phyloP scores from a whole-genome alignment of 92 coral and sea anemone species.

The Bergia sp. region DNA sequence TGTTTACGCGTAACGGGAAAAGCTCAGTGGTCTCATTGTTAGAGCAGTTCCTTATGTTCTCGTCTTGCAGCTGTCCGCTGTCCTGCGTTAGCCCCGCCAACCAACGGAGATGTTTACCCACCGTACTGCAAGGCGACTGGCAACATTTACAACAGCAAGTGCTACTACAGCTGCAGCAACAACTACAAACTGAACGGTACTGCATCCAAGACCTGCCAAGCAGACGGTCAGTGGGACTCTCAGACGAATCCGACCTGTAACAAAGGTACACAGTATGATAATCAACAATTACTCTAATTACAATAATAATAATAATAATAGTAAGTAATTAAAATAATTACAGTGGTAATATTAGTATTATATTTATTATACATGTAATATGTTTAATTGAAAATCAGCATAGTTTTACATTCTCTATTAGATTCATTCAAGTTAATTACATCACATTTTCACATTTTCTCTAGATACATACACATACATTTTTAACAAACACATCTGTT shows the following conservation, averaged over 20 bases:
- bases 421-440: too few species aligned
- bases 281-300: too few species aligned
- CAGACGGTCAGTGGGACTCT: constrained; percentile 69
- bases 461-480: too few species aligned
- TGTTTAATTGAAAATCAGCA: too few species aligned
- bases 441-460: too few species aligned
- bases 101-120: constrained; percentile 75
- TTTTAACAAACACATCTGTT: too few species aligned
- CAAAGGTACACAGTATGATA: constrained; percentile 27
- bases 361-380: too few species aligned
- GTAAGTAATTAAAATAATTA: too few species aligned
- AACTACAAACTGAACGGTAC: constrained; percentile 67
- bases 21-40: not conserved
- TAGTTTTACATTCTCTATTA: too few species aligned
- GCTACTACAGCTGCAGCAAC: constrained; percentile 68
- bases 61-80: constrained; percentile 67
- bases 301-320: too few species aligned
- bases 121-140: constrained; percentile 65
- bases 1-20: too few species aligned
- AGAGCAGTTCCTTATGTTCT: not conserved
- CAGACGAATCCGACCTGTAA: constrained; percentile 64
- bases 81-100: constrained; percentile 65
- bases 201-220: constrained; percentile 64
- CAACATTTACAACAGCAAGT: constrained; percentile 56
- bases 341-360: too few species aligned